A percentile compares a stretch with the other conserved stretches of the same genome.
Conservation (phyloP, 1,140 invertebrate genomes). For the Maniola jurtina region DNA sequence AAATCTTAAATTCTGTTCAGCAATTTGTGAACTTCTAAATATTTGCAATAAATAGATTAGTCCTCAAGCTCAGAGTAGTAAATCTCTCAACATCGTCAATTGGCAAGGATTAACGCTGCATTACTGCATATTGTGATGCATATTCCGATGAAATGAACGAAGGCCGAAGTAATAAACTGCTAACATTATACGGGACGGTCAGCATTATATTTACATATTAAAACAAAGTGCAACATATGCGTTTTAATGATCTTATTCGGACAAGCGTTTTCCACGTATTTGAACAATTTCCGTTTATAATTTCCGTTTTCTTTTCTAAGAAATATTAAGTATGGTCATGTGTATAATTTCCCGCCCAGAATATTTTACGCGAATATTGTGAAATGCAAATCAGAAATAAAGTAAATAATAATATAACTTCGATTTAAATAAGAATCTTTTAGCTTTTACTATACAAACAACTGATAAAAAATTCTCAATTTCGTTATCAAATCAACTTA, state of each 20-base stretch:
- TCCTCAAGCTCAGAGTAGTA: conserved; percentile 16
- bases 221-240: conserved; percentile 24
- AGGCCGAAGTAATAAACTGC: conserved; percentile 34
- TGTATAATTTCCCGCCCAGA: no score
- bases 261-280: neutral
- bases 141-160: conserved; percentile 30
- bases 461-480: no score
- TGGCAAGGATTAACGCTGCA: conserved; percentile 31
- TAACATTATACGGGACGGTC: conserved; percentile 26
- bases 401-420: no score
- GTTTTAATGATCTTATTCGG: neutral
- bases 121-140: conserved; percentile 34
- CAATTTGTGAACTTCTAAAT: conserved; percentile 12
- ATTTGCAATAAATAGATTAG: conserved; percentile 17
- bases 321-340: no score
- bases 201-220: conserved; percentile 30
- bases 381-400: no score
- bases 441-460: no score
- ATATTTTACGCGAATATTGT: no score
- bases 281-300: neutral
- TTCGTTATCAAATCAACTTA: no score
- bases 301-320: neutral
- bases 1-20: conserved; percentile 10
- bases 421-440: no score
- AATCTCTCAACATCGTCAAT: conserved; percentile 30